Conservation (phyloP, 2,797 vertebrate species). For the Karalla daura region DNA sequence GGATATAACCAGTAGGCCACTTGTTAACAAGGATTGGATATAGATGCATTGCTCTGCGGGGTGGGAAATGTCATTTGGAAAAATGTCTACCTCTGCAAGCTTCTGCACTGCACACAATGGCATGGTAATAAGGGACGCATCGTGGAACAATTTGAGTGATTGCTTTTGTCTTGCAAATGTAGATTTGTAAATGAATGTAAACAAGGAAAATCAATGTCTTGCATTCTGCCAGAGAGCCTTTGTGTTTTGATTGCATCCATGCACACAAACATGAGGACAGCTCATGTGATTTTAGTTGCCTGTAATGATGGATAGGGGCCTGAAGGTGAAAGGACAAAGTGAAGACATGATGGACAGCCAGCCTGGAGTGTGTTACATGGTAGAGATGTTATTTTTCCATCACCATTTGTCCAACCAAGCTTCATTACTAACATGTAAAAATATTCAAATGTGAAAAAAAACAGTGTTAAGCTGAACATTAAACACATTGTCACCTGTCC, state of each 20-base stretch:
- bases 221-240: neutral
- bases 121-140: neutral
- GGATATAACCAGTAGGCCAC: neutral
- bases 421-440: too few relatives aligned
- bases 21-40: constrained; percentile 4
- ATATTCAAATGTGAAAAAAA: neutral
- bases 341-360: constrained; percentile 16
- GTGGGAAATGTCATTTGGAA: neutral
- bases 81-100: neutral
- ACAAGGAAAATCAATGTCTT: neutral
- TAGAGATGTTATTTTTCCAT: constrained; percentile 1
- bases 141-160: neutral
- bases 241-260: neutral
- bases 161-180: neutral
- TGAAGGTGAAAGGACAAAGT: neutral
- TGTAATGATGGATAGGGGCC: neutral
- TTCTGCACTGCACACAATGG: neutral
- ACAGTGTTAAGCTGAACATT: neutral
- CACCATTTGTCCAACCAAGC: too few relatives aligned
- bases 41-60: neutral
- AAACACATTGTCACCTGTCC: too few relatives aligned
- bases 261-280: neutral
- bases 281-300: constrained; percentile 1
- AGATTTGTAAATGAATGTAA: neutral
- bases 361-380: constrained; percentile 14